These are phyloP conservation scores for Antedon mediterranea DNA, from an alignment of 53 echinoderm and acorn worm genomes.

Conservation along the genomic window DNA sequence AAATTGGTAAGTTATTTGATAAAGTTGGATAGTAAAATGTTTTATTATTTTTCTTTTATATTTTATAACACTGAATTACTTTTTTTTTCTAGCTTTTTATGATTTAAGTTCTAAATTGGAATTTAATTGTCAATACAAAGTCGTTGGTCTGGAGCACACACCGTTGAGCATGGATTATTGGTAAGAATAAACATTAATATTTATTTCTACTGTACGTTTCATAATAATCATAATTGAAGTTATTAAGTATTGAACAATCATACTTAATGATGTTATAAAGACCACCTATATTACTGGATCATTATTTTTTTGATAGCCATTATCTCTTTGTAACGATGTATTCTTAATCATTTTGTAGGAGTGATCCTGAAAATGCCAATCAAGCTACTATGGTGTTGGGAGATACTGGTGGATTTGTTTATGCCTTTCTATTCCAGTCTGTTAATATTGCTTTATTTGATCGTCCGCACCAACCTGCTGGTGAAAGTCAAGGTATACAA, in stretches of 20 bases:
- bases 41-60: not conserved
- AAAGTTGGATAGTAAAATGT: not conserved
- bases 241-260: too few relatives aligned
- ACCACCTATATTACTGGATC: too few relatives aligned
- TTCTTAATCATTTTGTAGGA: conserved; percentile 33
- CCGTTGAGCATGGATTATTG: conserved; percentile 94
- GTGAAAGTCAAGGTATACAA: conserved; percentile 76
- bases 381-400: conserved; percentile 91
- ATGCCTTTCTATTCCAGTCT: conserved; percentile 81
- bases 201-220: not conserved
- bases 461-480: conserved; percentile 76
- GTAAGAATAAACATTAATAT: conserved; percentile 19
- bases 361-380: conserved; percentile 70
- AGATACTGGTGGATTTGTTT: conserved; percentile 85
- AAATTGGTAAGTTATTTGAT: conserved; percentile 74
- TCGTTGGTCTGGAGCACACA: conserved; percentile 72
- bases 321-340: too few relatives aligned
- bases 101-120: conserved; percentile 92
- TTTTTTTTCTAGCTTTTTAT: conserved; percentile 61
- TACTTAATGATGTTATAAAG: too few relatives aligned
- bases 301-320: too few relatives aligned
- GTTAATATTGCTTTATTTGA: conserved; percentile 87
- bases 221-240: too few relatives aligned
- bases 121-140: conserved; percentile 81
- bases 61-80: too few relatives aligned